These are phyloP conservation scores for Bombus breviceps DNA, from an alignment of 1,140 invertebrate genomes.

Conservation along the genomic window DNA sequence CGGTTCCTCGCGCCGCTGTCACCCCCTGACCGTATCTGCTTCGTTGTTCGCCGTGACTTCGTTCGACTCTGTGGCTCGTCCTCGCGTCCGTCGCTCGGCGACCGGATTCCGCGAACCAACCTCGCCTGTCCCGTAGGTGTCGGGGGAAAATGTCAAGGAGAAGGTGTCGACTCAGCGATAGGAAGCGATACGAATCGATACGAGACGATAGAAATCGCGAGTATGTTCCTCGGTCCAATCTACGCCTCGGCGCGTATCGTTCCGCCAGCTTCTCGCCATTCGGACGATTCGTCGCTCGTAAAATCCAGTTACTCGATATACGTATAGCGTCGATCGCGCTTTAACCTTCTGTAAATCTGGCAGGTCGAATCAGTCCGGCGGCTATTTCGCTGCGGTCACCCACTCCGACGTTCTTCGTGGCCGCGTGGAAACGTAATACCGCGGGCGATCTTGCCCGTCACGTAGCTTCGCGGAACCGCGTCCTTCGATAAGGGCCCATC, in stretches of 20 bases:
- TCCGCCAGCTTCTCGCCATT: neutral
- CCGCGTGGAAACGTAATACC: neutral
- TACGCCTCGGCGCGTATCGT: neutral
- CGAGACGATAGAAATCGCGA: slow-evolving; percentile 12
- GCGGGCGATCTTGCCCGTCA: neutral
- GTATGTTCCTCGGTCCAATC: neutral
- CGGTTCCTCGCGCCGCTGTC: too few relatives aligned
- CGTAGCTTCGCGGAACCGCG: neutral
- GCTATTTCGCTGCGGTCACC: too few relatives aligned
- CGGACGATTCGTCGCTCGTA: neutral
- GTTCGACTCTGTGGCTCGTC: neutral
- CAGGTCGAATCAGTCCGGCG: too few relatives aligned
- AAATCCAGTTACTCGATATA: neutral
- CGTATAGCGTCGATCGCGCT: neutral
- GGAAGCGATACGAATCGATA: neutral
- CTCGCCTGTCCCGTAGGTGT: slow-evolving; percentile 29
- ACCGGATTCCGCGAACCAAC: slow-evolving; percentile 12
- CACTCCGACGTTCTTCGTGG: too few relatives aligned
- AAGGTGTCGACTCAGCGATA: slow-evolving; percentile 31
- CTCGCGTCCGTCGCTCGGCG: neutral
- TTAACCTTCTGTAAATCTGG: too few relatives aligned
- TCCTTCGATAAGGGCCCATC: neutral
- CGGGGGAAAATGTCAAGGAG: slow-evolving; percentile 47
- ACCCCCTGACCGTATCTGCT: fast-evolving
- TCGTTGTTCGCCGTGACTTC: neutral